phyloP scores from a whole-genome alignment of 1,140 invertebrate species.

The Sitobion miscanthi region DNA sequence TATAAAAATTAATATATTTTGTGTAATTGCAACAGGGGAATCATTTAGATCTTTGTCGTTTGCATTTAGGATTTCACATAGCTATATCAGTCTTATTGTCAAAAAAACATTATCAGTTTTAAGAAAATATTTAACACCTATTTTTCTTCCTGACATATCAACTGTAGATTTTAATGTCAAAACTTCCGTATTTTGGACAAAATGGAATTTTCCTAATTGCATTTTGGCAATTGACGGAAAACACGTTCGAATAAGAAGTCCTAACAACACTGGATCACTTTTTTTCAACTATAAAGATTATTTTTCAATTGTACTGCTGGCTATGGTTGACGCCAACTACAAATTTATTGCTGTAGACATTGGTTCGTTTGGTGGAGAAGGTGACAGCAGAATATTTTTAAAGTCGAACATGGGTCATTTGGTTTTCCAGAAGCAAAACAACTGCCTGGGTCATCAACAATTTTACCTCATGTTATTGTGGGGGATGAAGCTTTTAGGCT shows the following conservation, averaged over 20 bases:
- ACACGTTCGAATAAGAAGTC: not conserved
- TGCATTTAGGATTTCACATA: no score
- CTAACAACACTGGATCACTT: slow-evolving; percentile 62
- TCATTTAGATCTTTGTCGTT: no score
- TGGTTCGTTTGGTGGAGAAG: slow-evolving; percentile 63
- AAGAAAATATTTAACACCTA: not conserved
- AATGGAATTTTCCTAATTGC: slow-evolving; percentile 34
- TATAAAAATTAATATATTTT: no score
- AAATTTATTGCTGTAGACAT: slow-evolving; percentile 64
- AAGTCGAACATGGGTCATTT: slow-evolving; percentile 58
- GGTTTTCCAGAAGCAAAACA: slow-evolving; percentile 60
- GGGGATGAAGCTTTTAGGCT: slow-evolving; percentile 56
- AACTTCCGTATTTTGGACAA: no score
- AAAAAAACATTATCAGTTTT: not conserved
- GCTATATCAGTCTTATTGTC: not conserved
- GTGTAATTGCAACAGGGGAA: no score
- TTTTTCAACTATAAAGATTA: slow-evolving; percentile 60
- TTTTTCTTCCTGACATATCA: slow-evolving; percentile 7
- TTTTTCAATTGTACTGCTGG: no score
- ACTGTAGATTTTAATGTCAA: not conserved
- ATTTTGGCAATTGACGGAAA: not conserved
- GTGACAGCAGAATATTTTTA: slow-evolving; percentile 61
- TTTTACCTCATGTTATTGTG: slow-evolving; percentile 59
- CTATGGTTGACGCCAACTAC: slow-evolving; percentile 58
- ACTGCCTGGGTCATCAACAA: slow-evolving; percentile 59